Evolutionary conservation across 2,888 invertebrate species (phyloP).

Genomic region (Mystacides longicornis): DNA sequence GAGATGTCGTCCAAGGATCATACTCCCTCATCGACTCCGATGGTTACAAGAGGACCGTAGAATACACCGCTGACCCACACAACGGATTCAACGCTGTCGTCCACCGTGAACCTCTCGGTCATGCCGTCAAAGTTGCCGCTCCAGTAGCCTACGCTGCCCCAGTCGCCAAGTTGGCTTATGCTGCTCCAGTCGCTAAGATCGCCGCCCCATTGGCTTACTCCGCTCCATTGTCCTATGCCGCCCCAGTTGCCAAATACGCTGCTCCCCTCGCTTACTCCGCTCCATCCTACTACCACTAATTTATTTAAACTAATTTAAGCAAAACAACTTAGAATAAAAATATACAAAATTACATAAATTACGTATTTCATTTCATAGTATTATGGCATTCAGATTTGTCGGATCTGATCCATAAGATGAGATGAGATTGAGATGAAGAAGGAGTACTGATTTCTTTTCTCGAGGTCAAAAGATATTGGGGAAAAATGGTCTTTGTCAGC

Average conservation of each 20-base stretch:
- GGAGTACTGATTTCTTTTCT: no score
- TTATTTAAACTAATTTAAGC: not conserved
- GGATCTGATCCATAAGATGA: no score
- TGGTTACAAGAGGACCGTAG: conserved; percentile 45
- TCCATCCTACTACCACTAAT: conserved; percentile 30
- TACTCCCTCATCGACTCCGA: conserved; percentile 46
- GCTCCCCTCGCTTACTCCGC: conserved; percentile 28
- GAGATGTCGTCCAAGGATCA: conserved; percentile 45
- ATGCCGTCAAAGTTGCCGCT: conserved; percentile 33
- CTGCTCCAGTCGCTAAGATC: conserved; percentile 23
- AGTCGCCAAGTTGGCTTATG: conserved; percentile 26
- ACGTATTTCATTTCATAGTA: no score
- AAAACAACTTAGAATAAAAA: not conserved
- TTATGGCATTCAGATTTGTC: no score
- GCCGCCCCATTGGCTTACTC: conserved; percentile 27
- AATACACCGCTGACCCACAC: conserved; percentile 45
- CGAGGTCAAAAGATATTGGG: no score
- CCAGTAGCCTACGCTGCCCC: conserved; percentile 27
- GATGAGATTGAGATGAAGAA: no score
- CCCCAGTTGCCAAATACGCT: conserved; percentile 15
- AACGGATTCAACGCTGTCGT: conserved; percentile 49
- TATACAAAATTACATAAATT: no score
- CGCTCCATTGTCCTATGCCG: conserved; percentile 26
- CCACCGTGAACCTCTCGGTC: conserved; percentile 38
- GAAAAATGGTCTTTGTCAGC: no score